Conservation (phyloP, 2,888 invertebrate species). For the Habroteleia sp. region DNA sequence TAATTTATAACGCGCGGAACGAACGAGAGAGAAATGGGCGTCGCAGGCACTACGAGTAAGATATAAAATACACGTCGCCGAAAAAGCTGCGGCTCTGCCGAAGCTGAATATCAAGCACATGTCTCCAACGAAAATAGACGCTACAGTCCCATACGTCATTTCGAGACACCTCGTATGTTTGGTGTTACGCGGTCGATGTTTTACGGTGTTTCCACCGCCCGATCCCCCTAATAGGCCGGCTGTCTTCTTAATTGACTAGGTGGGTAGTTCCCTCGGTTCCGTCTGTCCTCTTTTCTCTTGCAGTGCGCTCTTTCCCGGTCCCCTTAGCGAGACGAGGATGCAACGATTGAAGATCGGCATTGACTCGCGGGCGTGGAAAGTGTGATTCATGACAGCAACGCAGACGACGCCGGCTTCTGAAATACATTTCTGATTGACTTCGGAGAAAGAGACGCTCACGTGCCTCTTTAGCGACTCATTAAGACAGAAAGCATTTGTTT, state of each 20-base stretch:
- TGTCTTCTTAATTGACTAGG: slow-evolving; percentile 80
- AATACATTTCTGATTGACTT: slow-evolving; percentile 52
- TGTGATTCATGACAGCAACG: slow-evolving; percentile 57
- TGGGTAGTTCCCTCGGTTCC: slow-evolving; percentile 69
- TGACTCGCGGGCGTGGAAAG: slow-evolving; percentile 56
- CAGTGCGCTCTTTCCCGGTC: not conserved
- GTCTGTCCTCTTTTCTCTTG: slow-evolving; percentile 11
- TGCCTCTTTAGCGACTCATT: slow-evolving; percentile 57
- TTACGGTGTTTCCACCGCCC: slow-evolving; percentile 60
- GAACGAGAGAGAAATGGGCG: slow-evolving; percentile 49
- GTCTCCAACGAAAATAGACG: slow-evolving; percentile 76
- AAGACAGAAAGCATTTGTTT: slow-evolving; percentile 59
- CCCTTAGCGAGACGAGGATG: slow-evolving; percentile 11
- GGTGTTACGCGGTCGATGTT: slow-evolving; percentile 68
- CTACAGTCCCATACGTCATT: slow-evolving; percentile 77
- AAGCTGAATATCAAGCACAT: slow-evolving; percentile 79
- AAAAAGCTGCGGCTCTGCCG: slow-evolving; percentile 23
- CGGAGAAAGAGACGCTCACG: slow-evolving; percentile 29
- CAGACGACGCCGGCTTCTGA: slow-evolving; percentile 39
- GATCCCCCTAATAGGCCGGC: slow-evolving; percentile 76
- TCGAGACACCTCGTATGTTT: slow-evolving; percentile 68
- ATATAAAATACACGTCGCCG: slow-evolving; percentile 46
- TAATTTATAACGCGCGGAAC: slow-evolving; percentile 76
- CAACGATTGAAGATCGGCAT: slow-evolving; percentile 43
- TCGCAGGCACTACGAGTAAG: slow-evolving; percentile 33